Evolutionary conservation across 2,797 vertebrate genomes (phyloP), one percentile per base, ranked within the genome.

Genomic region (Bufotes viridis): DNA sequence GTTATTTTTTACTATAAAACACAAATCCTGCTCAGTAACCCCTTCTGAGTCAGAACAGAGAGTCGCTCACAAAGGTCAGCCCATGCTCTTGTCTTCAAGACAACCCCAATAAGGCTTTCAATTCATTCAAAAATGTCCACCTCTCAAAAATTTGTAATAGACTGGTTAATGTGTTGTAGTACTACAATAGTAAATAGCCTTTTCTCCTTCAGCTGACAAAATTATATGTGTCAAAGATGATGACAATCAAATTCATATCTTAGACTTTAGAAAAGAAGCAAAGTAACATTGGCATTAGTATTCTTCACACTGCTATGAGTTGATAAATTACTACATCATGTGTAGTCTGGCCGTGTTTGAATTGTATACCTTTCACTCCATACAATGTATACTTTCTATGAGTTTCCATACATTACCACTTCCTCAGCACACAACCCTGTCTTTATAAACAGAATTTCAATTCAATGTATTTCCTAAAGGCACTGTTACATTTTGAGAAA

Each of bases 281-380:
- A 53, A 5, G 74, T 76, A 76, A 53, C 49, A 60, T 18, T 60
- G 7, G 26, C 15, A 7, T 58, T 29, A 29, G 76, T 63, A 81
- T 74, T 63, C 67, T 75, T 42, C 29, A 22, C 78, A 11, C 65
- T 42, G 67, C 7, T 80, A 61, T 7, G 18, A 72, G 67, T 58
- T 82, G 86, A 87, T 87, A 57, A 63, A 72, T 81, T 87, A 63
- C 18, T 81, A 20, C 55, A 87, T 15, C 74, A 18, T 87, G 86
- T 87, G 86, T 82, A 87, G 86, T 87, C 86, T 87, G 82, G 86
- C 15, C 18, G 29, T 61, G 29, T 81, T 61, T 63, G 79, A 49
- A 63, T 87, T 87, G 86, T 81, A 87, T 81, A 87, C 79, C 42
- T 72, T 87, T 81, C 20, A 74, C 69, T 87, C 81, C 26, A 87